These are phyloP conservation scores for Pherbina coryleti DNA, from an alignment of 2,888 invertebrate genomes.

Conservation along the genomic window DNA sequence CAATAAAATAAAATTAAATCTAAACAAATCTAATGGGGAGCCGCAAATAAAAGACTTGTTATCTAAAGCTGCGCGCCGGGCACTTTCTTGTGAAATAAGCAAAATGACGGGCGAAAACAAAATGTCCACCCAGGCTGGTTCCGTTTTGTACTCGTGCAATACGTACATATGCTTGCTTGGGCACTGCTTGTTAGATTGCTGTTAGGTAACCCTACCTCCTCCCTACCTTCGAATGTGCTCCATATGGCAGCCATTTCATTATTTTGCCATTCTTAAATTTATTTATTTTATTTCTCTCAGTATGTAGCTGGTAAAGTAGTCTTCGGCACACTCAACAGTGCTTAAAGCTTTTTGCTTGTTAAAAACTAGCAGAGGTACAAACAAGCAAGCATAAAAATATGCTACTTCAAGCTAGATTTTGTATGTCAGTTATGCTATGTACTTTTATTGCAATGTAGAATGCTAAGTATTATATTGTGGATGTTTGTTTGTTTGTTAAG, in stretches of 20 bases:
- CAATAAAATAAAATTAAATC: neutral
- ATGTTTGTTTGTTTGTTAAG: conserved; percentile 26
- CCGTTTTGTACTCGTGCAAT: neutral
- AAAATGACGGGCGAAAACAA: conserved; percentile 70
- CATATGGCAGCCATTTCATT: neutral
- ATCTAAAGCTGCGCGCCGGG: conserved; percentile 56
- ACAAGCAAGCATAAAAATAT: conserved; percentile 10
- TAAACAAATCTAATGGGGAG: conserved; percentile 7
- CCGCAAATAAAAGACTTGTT: conserved; percentile 31
- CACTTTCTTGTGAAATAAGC: conserved; percentile 66
- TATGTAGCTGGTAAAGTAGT: neutral
- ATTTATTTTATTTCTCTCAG: no score
- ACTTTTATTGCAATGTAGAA: neutral
- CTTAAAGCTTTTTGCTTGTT: neutral
- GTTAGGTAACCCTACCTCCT: neutral
- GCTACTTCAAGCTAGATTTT: neutral
- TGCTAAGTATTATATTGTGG: no score
- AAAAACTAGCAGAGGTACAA: neutral
- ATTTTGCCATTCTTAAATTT: no score
- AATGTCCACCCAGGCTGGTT: conserved; percentile 54
- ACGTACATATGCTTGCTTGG: neutral
- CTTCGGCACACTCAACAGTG: neutral
- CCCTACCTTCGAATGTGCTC: neutral
- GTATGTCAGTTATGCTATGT: neutral
- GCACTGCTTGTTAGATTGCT: neutral